Base-by-base conservation (phyloP, 2,797 vertebrate species). In the Centropyge bicolor region DNA sequence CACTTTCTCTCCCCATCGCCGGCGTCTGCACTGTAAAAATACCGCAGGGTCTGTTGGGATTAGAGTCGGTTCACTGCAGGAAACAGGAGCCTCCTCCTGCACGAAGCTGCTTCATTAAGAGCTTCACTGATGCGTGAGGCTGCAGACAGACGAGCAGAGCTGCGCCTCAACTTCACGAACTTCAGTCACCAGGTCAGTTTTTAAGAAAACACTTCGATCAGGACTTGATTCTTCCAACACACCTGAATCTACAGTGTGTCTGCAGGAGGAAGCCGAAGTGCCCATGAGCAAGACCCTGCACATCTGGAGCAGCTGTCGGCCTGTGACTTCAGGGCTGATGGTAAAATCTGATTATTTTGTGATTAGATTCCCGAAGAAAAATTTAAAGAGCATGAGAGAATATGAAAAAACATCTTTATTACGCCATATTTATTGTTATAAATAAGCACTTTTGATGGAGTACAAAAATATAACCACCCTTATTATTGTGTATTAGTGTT, bases 21-120 rank as follows among this genome's bases (percentile, higher is more conserved):
- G 27, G 27, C 27, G 2, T 31, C 27, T 31, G 27, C 27, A 31
- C 27, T 2, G 27, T 31, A 31, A 31, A 31, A 31, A 31, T 31
- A 31, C 27, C 27, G 27, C 27, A 31, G 27, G 27, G 27, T 31
- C 27, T 31, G n/a, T 0, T 38, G n/a, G 48, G 40, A 14, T 79
- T 22, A 55, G 74, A 36, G 57, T 48, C 2, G 56, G 24, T 74
- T 80, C 64, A 76, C 65, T 46, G 63, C 71, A 57, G 78, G 85
- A 80, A 85, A 82, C 74, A 63, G 38, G 59, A 73, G 67, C 64
- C 70, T 67, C 67, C 40, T 46, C 38, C 60, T 55, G 43, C 4
- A 24, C 43, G 55, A 69, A 84, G 79, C 76, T 38, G 61, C 63
- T 62, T 72, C 72, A 80, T 82, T 75, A 77, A 74, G 17, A 14